A percentile compares a stretch with the other conserved stretches of the same genome.
Conservation (phyloP, 2,113 vertebrate species). For the Junco hyemalis region DNA sequence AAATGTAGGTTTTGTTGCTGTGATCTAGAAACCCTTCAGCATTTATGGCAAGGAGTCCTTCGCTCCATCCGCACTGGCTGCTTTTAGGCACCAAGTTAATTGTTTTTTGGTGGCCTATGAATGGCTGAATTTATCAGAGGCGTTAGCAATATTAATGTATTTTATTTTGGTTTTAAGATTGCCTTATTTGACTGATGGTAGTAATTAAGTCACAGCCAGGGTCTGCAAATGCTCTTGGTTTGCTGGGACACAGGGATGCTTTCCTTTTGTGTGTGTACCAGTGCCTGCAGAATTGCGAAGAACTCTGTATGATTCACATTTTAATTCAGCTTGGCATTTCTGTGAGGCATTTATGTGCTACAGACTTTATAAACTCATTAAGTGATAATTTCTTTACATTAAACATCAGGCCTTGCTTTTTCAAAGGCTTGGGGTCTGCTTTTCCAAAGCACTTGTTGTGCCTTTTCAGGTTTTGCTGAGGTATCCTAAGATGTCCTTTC, state of each 20-base stretch:
- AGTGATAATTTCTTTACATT: not conserved
- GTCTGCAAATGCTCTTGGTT: not conserved
- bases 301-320: not conserved
- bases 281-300: not conserved
- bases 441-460: not conserved
- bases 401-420: not conserved
- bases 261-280: not conserved
- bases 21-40: not conserved
- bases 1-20: not conserved
- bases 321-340: not conserved
- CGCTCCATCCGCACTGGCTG: not conserved
- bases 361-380: not conserved
- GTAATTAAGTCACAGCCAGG: accelerated
- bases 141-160: not conserved
- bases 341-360: not conserved
- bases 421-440: not conserved
- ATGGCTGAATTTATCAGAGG: not conserved
- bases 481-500: not conserved
- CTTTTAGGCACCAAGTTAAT: not conserved
- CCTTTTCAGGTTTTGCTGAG: not conserved
- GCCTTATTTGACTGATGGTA: not conserved
- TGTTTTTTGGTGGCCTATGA: not conserved
- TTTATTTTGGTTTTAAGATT: not conserved
- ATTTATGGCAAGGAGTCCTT: not conserved
- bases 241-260: not conserved